These are phyloP conservation scores for Pogonocichla stellata DNA, from an alignment of 2,113 vertebrate species.

Conservation along the genomic window DNA sequence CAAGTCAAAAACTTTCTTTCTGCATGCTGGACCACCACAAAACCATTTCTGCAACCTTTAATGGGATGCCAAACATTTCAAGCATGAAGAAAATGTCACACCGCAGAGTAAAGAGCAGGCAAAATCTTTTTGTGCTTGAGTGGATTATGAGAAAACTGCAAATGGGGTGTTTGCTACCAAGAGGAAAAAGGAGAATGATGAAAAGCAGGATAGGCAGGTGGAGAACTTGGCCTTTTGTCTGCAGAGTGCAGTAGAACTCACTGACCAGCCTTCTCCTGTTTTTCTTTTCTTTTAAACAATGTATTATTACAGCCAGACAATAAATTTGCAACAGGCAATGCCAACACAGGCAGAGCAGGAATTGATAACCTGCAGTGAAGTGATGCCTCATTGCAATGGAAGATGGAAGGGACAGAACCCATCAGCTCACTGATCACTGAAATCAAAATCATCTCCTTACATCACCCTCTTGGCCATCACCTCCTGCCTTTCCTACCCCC, in stretches of 20 bases:
- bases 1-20: constrained; percentile 6
- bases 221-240: not conserved
- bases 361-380: not conserved
- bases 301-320: not conserved
- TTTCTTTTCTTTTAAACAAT: not conserved
- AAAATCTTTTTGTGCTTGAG: constrained; percentile 6
- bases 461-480: not conserved
- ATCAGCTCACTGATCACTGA: not conserved
- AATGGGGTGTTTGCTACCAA: not conserved
- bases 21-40: not conserved
- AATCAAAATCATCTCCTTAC: not conserved
- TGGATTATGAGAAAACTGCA: constrained; percentile 12
- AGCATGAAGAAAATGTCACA: constrained; percentile 36
- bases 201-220: not conserved
- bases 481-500: not conserved
- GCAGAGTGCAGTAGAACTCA: not conserved
- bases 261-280: not conserved
- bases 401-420: not conserved
- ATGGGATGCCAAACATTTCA: not conserved
- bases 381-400: not conserved
- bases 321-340: not conserved
- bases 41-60: constrained; percentile 5
- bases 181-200: not conserved
- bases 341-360: not conserved
- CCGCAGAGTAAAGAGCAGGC: not conserved